A percentile compares a stretch with the other conserved stretches of the same genome.
Evolutionary conservation across 2,888 invertebrate species (phyloP).

Genomic region (Amphipyra berbera): DNA sequence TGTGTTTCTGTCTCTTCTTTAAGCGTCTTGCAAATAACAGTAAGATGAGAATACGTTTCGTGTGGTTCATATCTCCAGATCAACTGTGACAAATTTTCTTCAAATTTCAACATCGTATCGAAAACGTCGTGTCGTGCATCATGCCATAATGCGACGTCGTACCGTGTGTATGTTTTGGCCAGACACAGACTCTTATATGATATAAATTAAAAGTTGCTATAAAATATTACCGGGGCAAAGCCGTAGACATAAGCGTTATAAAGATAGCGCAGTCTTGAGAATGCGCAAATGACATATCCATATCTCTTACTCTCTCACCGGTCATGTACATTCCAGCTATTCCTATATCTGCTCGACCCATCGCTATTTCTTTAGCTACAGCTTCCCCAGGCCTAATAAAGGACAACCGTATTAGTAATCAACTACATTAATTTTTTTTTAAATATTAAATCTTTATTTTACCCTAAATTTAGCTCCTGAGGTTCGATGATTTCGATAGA

Average conservation of each 20-base stretch:
- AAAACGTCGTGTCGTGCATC: too few relatives aligned
- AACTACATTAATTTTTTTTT: too few relatives aligned
- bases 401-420: background rate
- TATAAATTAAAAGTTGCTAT: too few relatives aligned
- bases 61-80: too few relatives aligned
- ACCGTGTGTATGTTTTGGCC: too few relatives aligned
- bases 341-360: constrained; percentile 91
- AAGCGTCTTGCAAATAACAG: too few relatives aligned
- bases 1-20: too few relatives aligned
- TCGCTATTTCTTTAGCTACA: constrained; percentile 88
- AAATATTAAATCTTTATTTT: constrained; percentile 13
- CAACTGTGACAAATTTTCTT: too few relatives aligned
- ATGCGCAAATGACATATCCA: constrained; percentile 92
- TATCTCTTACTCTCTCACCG: constrained; percentile 80
- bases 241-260: constrained; percentile 93
- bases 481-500: constrained; percentile 92
- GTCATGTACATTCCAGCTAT: constrained; percentile 93
- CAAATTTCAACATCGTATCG: too few relatives aligned
- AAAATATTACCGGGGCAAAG: constrained; percentile 91
- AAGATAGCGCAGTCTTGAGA: constrained; percentile 94
- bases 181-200: too few relatives aligned
- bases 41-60: too few relatives aligned
- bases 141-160: too few relatives aligned
- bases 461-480: constrained; percentile 79
- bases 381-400: constrained; percentile 90